Evolutionary conservation across 2,888 invertebrate genomes (phyloP).

Genomic region (Zaprionus bogoriensis): DNA sequence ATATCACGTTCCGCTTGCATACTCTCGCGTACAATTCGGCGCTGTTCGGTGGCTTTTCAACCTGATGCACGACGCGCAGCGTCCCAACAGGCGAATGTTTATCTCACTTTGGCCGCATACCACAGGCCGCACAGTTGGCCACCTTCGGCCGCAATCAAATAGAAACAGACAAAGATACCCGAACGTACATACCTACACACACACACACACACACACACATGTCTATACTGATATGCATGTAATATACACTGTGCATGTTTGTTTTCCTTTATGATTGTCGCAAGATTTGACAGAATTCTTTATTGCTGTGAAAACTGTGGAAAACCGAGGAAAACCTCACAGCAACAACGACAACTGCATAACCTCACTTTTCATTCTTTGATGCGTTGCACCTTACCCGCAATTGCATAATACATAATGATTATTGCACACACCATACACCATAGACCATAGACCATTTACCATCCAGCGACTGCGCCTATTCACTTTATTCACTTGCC

Average conservation of each 20-base stretch:
- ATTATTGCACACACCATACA: background rate
- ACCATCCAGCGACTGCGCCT: constrained; percentile 2
- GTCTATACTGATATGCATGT: no score
- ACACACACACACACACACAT: background rate
- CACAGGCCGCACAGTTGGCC: constrained; percentile 11
- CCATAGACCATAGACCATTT: background rate
- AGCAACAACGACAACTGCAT: background rate
- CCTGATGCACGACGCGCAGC: constrained; percentile 38
- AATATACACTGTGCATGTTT: background rate
- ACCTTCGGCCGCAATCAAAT: constrained; percentile 6
- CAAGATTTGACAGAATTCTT: constrained; percentile 8
- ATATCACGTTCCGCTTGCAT: constrained; percentile 51
- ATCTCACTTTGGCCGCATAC: constrained; percentile 33
- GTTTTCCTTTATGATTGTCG: background rate
- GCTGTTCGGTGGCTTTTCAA: constrained; percentile 30
- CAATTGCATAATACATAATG: background rate
- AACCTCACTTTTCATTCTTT: background rate
- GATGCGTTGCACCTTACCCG: constrained; percentile 32
- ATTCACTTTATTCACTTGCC: constrained; percentile 41
- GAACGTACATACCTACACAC: background rate
- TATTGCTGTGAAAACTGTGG: constrained; percentile 11
- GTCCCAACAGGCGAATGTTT: constrained; percentile 39
- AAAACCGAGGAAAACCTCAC: background rate
- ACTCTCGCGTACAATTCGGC: constrained; percentile 8
- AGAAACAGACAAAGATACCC: background rate